Percentiles rank a stretch among this genome's conserved stretches.
Conservation (phyloP, 2,797 vertebrate species). For the Centropyge bicolor region DNA sequence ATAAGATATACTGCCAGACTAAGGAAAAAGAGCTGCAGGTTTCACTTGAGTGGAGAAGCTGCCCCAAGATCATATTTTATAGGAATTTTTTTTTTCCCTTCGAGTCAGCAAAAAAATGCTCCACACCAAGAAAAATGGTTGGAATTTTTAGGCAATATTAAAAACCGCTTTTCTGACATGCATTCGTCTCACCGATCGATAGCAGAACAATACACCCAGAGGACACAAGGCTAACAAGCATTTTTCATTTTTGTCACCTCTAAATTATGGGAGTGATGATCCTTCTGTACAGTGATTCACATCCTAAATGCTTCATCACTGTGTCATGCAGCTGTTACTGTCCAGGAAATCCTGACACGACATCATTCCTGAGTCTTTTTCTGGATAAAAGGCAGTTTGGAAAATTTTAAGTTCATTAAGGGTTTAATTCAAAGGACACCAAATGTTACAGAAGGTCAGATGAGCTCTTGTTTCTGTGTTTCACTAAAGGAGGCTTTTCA, state of each 20-base stretch:
- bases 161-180: not conserved
- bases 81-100: slow-evolving; percentile 11
- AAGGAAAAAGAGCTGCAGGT: not conserved
- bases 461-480: slow-evolving; percentile 19
- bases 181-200: slow-evolving; percentile 36
- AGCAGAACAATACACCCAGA: slow-evolving; percentile 10
- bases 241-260: slow-evolving; percentile 52
- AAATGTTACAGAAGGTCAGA: slow-evolving; percentile 29
- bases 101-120: slow-evolving; percentile 48
- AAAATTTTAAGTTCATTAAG: slow-evolving; percentile 1
- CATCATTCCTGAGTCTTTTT: not conserved
- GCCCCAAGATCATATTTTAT: slow-evolving; percentile 14
- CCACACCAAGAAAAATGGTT: not conserved
- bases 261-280: slow-evolving; percentile 38
- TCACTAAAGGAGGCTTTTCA: slow-evolving; percentile 10
- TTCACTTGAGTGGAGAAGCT: not conserved
- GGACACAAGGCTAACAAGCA: slow-evolving; percentile 8
- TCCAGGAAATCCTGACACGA: not conserved
- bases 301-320: slow-evolving; percentile 30
- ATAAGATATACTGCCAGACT: not conserved
- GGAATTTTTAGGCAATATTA: slow-evolving; percentile 9
- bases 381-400: not conserved
- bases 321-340: slow-evolving; percentile 18
- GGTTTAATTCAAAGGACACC: slow-evolving; percentile 15
- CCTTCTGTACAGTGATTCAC: slow-evolving; percentile 25